Conservation (phyloP, 2,797 vertebrate species). For the Micromesistius poutassou region DNA sequence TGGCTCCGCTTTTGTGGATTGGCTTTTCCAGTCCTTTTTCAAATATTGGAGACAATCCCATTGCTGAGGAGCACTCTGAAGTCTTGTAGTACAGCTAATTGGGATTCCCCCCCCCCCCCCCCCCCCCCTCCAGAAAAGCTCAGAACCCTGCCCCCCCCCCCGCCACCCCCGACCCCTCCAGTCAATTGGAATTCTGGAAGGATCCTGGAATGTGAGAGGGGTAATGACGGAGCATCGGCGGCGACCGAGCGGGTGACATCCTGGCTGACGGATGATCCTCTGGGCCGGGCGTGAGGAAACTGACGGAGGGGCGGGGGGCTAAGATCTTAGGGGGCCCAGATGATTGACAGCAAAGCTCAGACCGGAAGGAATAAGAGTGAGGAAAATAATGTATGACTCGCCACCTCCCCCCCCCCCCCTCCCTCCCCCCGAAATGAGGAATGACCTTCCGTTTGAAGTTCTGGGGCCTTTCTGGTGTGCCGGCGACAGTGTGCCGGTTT, state of each 20-base stretch:
- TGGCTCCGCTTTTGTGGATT: neutral
- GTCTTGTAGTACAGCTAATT: neutral
- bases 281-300: constrained; percentile 19
- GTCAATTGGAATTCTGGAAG: neutral
- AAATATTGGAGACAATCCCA: neutral
- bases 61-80: neutral
- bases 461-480: no score
- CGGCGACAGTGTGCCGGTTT: no score
- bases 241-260: neutral
- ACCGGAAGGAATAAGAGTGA: constrained; percentile 52
- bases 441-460: constrained; percentile 41
- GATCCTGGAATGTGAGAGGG: neutral
- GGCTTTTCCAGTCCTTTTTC: neutral
- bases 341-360: constrained; percentile 65
- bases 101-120: no score
- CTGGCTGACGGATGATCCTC: neutral
- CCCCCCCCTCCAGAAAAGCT: no score
- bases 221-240: neutral
- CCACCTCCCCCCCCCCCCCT: constrained; percentile 49
- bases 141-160: no score
- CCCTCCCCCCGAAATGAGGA: constrained; percentile 63
- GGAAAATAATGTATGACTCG: constrained; percentile 59
- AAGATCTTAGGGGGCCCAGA: neutral
- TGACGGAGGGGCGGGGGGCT: neutral
- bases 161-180: no score